Evolutionary conservation across 2,797 vertebrate species (phyloP).

Genomic region (Rhinichthys osculus): DNA sequence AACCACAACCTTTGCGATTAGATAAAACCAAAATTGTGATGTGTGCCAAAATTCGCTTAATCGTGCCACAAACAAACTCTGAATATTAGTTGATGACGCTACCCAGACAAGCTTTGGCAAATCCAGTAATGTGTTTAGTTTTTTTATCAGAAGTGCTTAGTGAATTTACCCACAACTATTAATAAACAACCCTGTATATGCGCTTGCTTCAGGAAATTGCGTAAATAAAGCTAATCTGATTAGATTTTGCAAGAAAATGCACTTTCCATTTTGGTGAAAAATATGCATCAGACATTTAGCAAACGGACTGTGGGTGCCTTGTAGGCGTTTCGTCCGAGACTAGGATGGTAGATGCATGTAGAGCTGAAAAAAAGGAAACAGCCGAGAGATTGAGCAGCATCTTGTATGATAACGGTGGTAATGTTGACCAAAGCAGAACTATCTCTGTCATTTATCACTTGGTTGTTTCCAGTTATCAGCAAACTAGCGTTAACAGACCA

Average conservation of each 20-base stretch:
- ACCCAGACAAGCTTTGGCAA: not conserved
- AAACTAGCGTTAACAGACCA: not conserved
- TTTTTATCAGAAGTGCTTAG: not conserved
- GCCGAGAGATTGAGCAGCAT: not conserved
- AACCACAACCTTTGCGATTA: too few species aligned
- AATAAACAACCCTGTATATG: not conserved
- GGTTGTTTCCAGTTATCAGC: too few species aligned
- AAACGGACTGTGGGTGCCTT: not conserved
- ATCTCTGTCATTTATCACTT: not conserved
- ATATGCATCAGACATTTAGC: conserved; percentile 8
- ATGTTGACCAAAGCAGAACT: not conserved
- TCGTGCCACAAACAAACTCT: too few species aligned
- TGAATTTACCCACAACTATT: not conserved
- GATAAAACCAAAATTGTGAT: too few species aligned
- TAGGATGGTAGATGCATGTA: not conserved
- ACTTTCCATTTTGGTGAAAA: not conserved
- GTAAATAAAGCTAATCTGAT: not conserved
- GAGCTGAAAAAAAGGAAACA: not conserved
- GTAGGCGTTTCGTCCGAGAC: not conserved
- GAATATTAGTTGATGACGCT: too few species aligned
- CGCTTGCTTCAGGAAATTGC: too few species aligned
- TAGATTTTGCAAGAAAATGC: not conserved
- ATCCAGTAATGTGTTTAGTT: not conserved
- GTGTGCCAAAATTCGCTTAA: too few species aligned
- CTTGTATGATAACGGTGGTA: not conserved